Evolutionary conservation across 2,113 vertebrate species (phyloP), one percentile per base, ranked within the genome.

Genomic region (Enhydra lutris): DNA sequence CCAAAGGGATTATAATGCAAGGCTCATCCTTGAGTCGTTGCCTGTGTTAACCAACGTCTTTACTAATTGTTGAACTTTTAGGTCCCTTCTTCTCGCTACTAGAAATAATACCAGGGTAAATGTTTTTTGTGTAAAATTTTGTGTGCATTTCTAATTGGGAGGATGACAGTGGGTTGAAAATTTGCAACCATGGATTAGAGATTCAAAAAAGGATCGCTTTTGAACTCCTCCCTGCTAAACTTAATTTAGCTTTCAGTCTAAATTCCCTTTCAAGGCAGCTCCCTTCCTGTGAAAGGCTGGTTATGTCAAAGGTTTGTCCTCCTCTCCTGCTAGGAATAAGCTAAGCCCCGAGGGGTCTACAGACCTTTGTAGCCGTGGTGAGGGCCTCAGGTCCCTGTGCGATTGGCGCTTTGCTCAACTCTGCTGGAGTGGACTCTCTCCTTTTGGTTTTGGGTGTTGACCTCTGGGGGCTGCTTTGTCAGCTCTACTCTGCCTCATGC

Each of bases 51-150:
- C 4, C 14, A 57, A n/a, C 42, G 9, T 52, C 85, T 90, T 94
- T 55, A 71, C 36, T 69, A 69, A 20, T 52, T 34, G 20, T 82
- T 45, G 74, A 86, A 83, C 17, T 95, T 97, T 59, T 36, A 57
- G 31, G 4, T 71, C 71, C 39, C 50, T 89, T 17, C 11, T 36
- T 85, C n/a, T 76, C 82, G 79, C 23, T 59, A 23, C 36, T 86
- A 50, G 34, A 82, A 65, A 57, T 89, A 86, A 57, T 15, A 50
- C 15, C 7, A 42, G 65, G 21, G n/a, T 94, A 39, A 69, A 2
- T 69, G 14, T 61, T 80, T 69, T 84, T 26, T 61, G 29, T 71
- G 47, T 29, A 67, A 26, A 47, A 50, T 59, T 94, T 84, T 59
- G 39, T 79, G 17, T 29, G 45, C 6, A 4, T 73, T 82, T 91